Evolutionary conservation across 1,140 invertebrate species (phyloP).

Genomic region (Tetramorium parvispinum): DNA sequence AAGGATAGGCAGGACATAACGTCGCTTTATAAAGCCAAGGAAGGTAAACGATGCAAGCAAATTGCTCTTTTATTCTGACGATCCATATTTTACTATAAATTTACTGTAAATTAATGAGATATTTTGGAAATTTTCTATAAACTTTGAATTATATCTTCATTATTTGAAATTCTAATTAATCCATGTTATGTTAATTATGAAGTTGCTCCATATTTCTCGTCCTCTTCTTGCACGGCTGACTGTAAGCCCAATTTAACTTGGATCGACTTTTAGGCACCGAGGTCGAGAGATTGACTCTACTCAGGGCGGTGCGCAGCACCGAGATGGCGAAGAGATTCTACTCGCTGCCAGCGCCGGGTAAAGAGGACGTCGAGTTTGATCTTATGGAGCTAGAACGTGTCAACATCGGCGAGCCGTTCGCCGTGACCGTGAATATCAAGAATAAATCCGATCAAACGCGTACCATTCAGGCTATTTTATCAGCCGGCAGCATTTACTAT

Average conservation of each 20-base stretch:
- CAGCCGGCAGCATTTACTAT: constrained; percentile 91
- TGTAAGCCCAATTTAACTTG: not conserved
- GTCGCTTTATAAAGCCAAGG: constrained; percentile 90
- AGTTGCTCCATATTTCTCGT: not conserved
- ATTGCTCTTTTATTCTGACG: not conserved
- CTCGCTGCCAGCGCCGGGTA: constrained; percentile 85
- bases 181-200: not conserved
- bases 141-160: not conserved
- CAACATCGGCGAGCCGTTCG: constrained; percentile 89
- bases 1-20: constrained; percentile 91
- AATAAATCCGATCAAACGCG: constrained; percentile 88
- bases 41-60: constrained; percentile 85
- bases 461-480: constrained; percentile 88
- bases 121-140: not conserved
- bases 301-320: constrained; percentile 89
- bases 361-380: constrained; percentile 90
- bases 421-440: constrained; percentile 88
- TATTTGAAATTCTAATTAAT: not conserved
- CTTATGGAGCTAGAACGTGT: constrained; percentile 89
- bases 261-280: constrained; percentile 84
- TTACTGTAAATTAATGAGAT: not conserved
- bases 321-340: constrained; percentile 89
- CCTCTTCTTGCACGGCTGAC: not conserved
- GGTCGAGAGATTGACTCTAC: constrained; percentile 89
- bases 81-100: not conserved